These are phyloP conservation scores for Lagria hirta DNA, from an alignment of 2,888 invertebrate genomes.

Conservation along the genomic window DNA sequence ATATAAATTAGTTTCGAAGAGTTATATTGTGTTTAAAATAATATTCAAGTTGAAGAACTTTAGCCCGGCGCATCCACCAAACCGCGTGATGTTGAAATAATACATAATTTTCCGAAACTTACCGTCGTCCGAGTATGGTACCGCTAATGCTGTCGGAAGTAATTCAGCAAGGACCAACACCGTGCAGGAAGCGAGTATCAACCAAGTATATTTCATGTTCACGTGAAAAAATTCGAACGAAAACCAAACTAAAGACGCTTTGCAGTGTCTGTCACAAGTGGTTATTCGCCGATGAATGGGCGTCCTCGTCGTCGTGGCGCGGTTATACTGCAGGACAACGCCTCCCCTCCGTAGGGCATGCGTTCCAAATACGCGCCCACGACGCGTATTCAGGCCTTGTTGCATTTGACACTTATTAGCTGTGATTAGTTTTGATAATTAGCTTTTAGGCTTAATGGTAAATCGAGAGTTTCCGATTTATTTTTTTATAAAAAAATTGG, in stretches of 20 bases:
- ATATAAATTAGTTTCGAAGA: too few species aligned
- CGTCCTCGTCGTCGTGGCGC: conserved; percentile 43
- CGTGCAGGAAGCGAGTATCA: conserved; percentile 47
- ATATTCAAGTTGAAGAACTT: too few species aligned
- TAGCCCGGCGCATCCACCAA: too few species aligned
- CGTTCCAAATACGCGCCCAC: conserved; percentile 40
- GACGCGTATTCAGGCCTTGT: conserved; percentile 19
- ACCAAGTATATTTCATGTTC: conserved; percentile 50
- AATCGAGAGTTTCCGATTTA: too few species aligned
- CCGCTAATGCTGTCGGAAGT: conserved; percentile 42
- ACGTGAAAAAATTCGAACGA: conserved; percentile 39
- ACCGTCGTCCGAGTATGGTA: conserved; percentile 51
- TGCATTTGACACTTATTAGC: conserved; percentile 18
- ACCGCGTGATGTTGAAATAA: too few species aligned
- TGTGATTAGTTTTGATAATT: conserved; percentile 16
- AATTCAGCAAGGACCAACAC: conserved; percentile 46
- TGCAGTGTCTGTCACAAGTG: conserved; percentile 38
- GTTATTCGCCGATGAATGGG: conserved; percentile 42
- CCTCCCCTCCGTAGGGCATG: conserved; percentile 39
- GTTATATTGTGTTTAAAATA: too few species aligned
- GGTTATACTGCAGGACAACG: conserved; percentile 46
- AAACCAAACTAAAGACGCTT: conserved; percentile 31
- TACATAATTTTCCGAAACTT: conserved; percentile 39
- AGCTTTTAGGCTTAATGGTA: too few species aligned
- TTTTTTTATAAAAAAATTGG: too few species aligned